A percentile compares a stretch with the other conserved stretches of the same genome.
These are phyloP conservation scores for Corticium candelabrum DNA, from an alignment of 37 sponge, comb jelly and placozoan genomes.

Conservation along the genomic window DNA sequence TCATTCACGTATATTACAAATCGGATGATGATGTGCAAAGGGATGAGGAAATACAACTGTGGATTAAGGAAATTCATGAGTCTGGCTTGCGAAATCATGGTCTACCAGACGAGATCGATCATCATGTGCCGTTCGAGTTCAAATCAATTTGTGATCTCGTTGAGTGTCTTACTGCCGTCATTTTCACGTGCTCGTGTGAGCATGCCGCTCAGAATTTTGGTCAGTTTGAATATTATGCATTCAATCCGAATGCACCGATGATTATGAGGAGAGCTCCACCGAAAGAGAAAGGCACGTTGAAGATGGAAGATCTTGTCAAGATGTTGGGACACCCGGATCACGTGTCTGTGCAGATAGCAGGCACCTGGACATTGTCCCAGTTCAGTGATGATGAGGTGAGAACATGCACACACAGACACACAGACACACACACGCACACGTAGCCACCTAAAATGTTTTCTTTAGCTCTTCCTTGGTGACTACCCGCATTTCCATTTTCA, in stretches of 20 bases:
- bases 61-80: background rate
- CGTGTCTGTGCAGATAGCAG: background rate
- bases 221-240: constrained; percentile 52
- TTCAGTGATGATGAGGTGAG: constrained; percentile 23
- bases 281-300: constrained; percentile 30
- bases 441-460: background rate
- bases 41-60: background rate
- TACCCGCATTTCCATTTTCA: constrained; percentile 1
- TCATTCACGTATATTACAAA: background rate
- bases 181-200: constrained; percentile 46
- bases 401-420: too few relatives aligned
- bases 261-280: constrained; percentile 40
- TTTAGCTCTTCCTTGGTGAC: constrained; percentile 18
- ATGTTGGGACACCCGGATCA: constrained; percentile 26
- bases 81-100: background rate
- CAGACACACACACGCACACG: too few relatives aligned
- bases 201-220: constrained; percentile 75
- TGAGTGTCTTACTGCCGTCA: constrained; percentile 38
- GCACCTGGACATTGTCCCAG: background rate
- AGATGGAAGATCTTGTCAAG: constrained; percentile 19
- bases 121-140: constrained; percentile 32
- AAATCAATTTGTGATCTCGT: constrained; percentile 21
- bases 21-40: background rate
- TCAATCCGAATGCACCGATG: constrained; percentile 55
- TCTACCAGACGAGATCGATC: background rate